Percentiles rank a stretch among this genome's conserved stretches.
Conservation (phyloP, 2,113 vertebrate genomes). For the Sprattus sprattus region DNA sequence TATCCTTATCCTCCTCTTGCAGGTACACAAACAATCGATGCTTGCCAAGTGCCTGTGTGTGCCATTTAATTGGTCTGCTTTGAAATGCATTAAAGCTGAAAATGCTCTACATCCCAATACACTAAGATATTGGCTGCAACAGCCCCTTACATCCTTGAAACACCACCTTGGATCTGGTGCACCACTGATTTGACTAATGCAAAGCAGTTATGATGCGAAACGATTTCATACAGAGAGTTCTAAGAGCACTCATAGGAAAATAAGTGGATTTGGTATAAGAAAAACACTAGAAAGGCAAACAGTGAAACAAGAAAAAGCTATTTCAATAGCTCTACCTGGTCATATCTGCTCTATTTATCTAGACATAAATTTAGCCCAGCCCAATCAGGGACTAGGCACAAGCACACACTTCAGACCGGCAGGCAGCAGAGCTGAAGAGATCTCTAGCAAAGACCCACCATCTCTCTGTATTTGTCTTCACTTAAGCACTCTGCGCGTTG, state of each 20-base stretch:
- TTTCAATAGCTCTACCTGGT: neutral
- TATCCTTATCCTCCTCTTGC: constrained; percentile 60
- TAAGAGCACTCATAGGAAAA: neutral
- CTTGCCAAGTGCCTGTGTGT: constrained; percentile 59
- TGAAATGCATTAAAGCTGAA: constrained; percentile 58
- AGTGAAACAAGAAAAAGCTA: neutral
- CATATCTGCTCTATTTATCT: neutral
- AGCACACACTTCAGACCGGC: neutral
- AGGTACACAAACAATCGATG: constrained; percentile 67
- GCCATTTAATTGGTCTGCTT: constrained; percentile 65
- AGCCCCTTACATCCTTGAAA: neutral
- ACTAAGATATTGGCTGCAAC: neutral
- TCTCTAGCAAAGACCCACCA: neutral
- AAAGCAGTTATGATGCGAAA: neutral
- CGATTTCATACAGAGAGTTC: neutral
- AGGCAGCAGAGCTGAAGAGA: neutral
- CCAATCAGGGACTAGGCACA: neutral
- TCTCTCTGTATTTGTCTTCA: neutral
- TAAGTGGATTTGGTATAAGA: neutral
- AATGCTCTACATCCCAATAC: constrained; percentile 50
- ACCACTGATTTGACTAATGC: neutral
- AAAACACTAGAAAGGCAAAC: neutral
- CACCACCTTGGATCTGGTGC: neutral
- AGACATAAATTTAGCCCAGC: neutral
- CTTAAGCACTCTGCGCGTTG: neutral